Evolutionary conservation across 2,888 invertebrate genomes (phyloP), one percentile per base, ranked within the genome.

Genomic region (Hirtodrosophila trivittata): DNA sequence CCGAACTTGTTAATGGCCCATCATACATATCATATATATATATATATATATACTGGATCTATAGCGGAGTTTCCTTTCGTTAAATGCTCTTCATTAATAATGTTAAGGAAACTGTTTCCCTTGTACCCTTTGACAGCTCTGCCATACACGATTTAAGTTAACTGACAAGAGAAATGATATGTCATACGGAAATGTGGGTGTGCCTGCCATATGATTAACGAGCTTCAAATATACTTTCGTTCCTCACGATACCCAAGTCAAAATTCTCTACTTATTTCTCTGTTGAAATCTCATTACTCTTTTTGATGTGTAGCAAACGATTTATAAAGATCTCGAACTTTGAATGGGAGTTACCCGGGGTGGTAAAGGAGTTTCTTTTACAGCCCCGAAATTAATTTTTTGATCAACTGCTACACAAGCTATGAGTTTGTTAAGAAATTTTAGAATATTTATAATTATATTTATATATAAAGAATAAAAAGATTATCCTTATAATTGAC

Each of bases 171-270:
- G 51, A 50, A 51, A 18, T 26, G 18, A 64, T 49, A 46, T 52
- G 35, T 56, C 52, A 25, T 28, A 41, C 55, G 49, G 13, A 33
- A 46, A 54, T 59, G 49, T 37, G 49, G 32, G 45, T 33, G 45
- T 50, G 32, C 45, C 32, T 54, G 21, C 25, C 58, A 68, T 43
- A 70, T 84, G 86, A 87, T 86, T 85, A 83, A 86, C 75, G 77
- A 77, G 68, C 70, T 68, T 74, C 71, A 76, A 69, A 82, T 75
- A 45, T 56, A 82, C 82, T 76, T 52, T 56, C 30, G 42, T 58
- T n/a, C n/a, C 14, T 25, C 21, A 25, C 41, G 30, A 28, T 21
- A 14, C 37, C 45, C 43, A 67, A 56, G 47, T 38, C 33, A 38
- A 56, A 46, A 46, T 26, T 25, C 6, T 25, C 3, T 50, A 41